Evolutionary conservation across 2,113 vertebrate genomes (phyloP), one percentile per base, ranked within the genome.

Genomic region (Stomatorhinus ivindoensis): DNA sequence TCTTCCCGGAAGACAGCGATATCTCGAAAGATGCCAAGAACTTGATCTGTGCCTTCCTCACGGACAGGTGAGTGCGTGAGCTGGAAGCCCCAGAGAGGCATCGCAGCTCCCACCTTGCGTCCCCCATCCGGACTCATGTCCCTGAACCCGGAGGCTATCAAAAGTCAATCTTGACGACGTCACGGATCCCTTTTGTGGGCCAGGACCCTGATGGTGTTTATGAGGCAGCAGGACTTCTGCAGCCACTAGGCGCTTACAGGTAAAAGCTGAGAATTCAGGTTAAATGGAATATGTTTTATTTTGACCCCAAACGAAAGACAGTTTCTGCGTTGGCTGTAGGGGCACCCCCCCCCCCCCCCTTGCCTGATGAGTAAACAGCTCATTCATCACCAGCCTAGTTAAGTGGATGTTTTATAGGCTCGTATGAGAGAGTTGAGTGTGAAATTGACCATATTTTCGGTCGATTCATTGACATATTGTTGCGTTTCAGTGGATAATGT

Each of bases 11-110:
- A 80, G 98, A 99, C 95, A 99, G 96, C 88, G 97, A 98, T 58
- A 99, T 99, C 94, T 99, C 98, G 91, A 99, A 99, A 94, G 97
- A 99, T 53, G 98, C 98, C 92, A 99, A 99, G 96, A 99, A 97
- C 93, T 97, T 99, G 90, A 99, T 99, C 93, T 99, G 98, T 94
- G 98, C 97, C 92, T 99, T 99, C 92, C 95, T 99, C 93, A 99
- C 98, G 24, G 98, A 99, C 96, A 97, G 98, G 98, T 99, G 96
- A 95, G 92, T 90, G 85, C 31, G 42, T 9, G 19, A n/a, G 46
- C 24, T 3, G 48, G 55, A 11, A 13, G 6, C 35, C 82, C n/a
- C 7, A 21, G 39, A 19, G 35, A 2, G 0, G 0, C 82, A 46
- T 5, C 9, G 82, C 44, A 0, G 17, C 15, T 84, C 44, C 15